Conservation (phyloP, 2,888 invertebrate genomes). For the Exephanes ischioxanthus region DNA sequence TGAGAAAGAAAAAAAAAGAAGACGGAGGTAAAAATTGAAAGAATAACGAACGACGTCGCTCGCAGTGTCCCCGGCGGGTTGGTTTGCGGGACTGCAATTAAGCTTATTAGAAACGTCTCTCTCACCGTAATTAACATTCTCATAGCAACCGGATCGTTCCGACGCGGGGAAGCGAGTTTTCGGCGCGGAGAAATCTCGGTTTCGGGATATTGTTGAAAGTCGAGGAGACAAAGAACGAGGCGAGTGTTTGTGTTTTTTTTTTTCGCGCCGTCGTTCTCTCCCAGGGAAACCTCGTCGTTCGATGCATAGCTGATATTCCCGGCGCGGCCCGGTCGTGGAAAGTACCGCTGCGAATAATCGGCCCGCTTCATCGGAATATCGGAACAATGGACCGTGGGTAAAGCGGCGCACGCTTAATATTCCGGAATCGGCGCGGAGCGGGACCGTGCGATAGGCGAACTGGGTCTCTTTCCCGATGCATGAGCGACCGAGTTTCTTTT, state of each 20-base stretch:
- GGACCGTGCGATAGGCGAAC: conserved; percentile 25
- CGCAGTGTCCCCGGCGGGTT: conserved; percentile 8
- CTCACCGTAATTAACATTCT: conserved; percentile 38
- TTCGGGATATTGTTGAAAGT: neutral
- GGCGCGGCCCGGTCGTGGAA: neutral
- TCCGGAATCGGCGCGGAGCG: conserved; percentile 42
- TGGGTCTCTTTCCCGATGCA: neutral
- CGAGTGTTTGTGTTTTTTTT: neutral
- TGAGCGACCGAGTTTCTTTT: conserved; percentile 9
- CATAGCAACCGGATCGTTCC: neutral
- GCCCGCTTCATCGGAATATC: conserved; percentile 59
- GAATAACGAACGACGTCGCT: conserved; percentile 11
- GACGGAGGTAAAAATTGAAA: neutral
- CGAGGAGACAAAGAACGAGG: neutral
- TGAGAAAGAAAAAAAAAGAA: conserved; percentile 6
- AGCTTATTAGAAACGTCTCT: conserved; percentile 56
- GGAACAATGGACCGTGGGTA: conserved; percentile 57
- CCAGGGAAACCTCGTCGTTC: neutral
- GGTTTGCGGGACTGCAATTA: conserved; percentile 51
- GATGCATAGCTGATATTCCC: neutral
- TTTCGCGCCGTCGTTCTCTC: neutral
- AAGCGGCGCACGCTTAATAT: conserved; percentile 48
- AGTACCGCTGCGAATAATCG: conserved; percentile 47
- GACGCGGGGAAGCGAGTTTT: neutral
- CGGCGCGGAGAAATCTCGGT: neutral